Conservation (phyloP, 2,113 vertebrate genomes). For the Cololabis saira region DNA sequence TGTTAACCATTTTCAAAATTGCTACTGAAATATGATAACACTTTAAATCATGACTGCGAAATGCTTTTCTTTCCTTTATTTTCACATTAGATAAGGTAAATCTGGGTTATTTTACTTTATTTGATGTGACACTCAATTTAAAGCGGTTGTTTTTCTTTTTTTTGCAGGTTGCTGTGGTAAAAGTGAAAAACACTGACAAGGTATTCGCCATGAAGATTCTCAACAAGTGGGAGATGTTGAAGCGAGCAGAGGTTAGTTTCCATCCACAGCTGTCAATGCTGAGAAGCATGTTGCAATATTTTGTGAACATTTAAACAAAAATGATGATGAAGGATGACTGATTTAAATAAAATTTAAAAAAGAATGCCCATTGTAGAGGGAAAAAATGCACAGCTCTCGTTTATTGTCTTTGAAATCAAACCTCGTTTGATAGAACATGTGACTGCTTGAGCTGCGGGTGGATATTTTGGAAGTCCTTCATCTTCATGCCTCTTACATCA, state of each 20-base stretch:
- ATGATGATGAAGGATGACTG: neutral
- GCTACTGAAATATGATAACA: no score
- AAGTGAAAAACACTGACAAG: conserved; percentile 95
- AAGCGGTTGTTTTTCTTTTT: neutral
- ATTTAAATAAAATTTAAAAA: conserved; percentile 8
- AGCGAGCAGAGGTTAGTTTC: conserved; percentile 92
- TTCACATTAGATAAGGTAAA: no score
- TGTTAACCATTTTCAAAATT: no score
- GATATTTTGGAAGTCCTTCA: conserved; percentile 53
- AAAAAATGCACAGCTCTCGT: neutral
- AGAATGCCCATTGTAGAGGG: neutral
- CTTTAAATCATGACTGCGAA: no score
- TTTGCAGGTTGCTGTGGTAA: conserved; percentile 95
- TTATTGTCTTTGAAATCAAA: neutral
- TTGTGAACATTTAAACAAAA: neutral
- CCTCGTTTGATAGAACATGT: conserved; percentile 22
- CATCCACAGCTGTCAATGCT: neutral
- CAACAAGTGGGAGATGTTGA: conserved; percentile 99
- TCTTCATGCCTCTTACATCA: conserved; percentile 56
- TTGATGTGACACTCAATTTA: neutral
- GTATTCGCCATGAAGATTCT: conserved; percentile 99
- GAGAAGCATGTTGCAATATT: no score
- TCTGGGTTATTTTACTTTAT: no score
- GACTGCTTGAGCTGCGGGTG: conserved; percentile 16
- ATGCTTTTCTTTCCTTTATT: no score